Conservation (phyloP, 2,888 invertebrate species). For the Leucoptera coffeella region DNA sequence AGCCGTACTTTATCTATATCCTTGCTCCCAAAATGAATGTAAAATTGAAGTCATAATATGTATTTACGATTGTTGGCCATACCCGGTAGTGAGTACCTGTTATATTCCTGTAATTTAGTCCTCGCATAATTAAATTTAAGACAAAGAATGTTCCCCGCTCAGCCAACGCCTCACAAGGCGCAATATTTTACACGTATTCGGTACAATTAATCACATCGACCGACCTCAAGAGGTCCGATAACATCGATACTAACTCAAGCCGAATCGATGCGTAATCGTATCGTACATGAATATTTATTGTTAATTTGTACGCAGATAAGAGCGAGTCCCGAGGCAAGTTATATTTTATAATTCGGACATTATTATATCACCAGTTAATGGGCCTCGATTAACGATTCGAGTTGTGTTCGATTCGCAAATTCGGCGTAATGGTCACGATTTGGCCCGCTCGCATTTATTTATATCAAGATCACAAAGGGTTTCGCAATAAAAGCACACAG, state of each 20-base stretch:
- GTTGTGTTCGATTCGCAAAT: conserved; percentile 18
- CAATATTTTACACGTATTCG: too few relatives aligned
- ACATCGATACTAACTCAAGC: not conserved
- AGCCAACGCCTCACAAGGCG: too few relatives aligned
- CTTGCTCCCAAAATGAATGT: too few relatives aligned
- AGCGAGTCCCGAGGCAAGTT: conserved; percentile 29
- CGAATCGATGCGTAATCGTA: conserved; percentile 15
- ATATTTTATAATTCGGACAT: conserved; percentile 31
- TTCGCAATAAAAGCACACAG: too few relatives aligned
- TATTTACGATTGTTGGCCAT: too few relatives aligned
- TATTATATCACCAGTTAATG: conserved; percentile 27
- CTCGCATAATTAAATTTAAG: too few relatives aligned
- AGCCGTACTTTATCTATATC: too few relatives aligned
- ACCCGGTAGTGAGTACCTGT: too few relatives aligned
- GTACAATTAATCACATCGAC: not conserved
- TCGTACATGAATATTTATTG: conserved; percentile 39
- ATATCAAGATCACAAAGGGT: too few relatives aligned
- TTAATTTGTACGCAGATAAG: conserved; percentile 39
- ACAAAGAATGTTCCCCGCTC: too few relatives aligned
- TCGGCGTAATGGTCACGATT: conserved; percentile 16
- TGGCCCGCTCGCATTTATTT: conserved; percentile 11
- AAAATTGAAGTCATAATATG: too few relatives aligned
- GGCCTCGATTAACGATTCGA: conserved; percentile 17
- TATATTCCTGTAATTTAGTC: too few relatives aligned
- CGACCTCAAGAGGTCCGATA: not conserved